Evolutionary conservation across 2,888 invertebrate species (phyloP).

Genomic region (Amblyjoppa fuscipennis): DNA sequence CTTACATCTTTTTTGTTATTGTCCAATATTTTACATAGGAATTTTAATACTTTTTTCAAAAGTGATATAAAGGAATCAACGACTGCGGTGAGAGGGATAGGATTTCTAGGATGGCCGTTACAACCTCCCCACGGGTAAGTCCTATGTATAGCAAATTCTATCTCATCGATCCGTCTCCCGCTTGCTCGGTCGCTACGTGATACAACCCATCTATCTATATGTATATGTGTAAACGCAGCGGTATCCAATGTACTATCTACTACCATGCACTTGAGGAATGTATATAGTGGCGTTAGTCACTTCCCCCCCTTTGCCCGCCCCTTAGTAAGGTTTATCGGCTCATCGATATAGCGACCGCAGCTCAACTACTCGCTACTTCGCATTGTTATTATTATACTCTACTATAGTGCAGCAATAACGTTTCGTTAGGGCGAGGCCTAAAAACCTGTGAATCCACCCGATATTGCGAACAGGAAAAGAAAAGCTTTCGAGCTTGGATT

Average conservation of each 20-base stretch:
- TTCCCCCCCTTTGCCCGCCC: background rate
- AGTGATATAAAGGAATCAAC: conserved; percentile 22
- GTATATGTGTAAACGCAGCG: conserved; percentile 44
- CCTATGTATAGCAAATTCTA: conserved; percentile 79
- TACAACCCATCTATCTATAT: conserved; percentile 62
- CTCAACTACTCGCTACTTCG: conserved; percentile 1
- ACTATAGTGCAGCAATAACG: background rate
- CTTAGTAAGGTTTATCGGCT: conserved; percentile 41
- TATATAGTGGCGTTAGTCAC: conserved; percentile 19
- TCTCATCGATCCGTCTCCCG: conserved; percentile 79
- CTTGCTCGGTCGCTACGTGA: conserved; percentile 72
- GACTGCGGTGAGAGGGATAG: conserved; percentile 15
- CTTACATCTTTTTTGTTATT: background rate
- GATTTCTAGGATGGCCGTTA: conserved; percentile 44
- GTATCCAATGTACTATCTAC: conserved; percentile 40
- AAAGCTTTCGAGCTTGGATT: background rate
- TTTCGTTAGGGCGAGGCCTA: background rate
- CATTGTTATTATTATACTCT: conserved; percentile 27
- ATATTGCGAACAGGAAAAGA: background rate
- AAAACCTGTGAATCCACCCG: background rate
- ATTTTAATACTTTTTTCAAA: background rate
- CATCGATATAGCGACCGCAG: conserved; percentile 50
- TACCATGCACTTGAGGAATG: conserved; percentile 38
- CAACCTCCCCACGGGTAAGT: conserved; percentile 40
- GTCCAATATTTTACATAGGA: background rate